Evolutionary conservation across 1,140 invertebrate species (phyloP).

Genomic region (Eufriesea mexicana): DNA sequence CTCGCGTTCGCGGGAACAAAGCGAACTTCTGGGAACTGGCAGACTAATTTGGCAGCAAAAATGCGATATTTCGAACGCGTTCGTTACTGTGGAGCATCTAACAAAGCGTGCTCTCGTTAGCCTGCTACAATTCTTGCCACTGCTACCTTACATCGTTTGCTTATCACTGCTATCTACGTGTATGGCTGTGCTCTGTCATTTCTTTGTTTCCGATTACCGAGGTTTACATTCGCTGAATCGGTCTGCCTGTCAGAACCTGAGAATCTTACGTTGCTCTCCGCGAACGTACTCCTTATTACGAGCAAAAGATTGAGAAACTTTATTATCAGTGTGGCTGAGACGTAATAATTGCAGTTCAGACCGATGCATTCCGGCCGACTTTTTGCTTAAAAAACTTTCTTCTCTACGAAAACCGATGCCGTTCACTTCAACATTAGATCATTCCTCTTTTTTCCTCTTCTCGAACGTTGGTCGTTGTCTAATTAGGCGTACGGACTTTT

Average conservation of each 20-base stretch:
- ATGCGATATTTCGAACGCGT: background rate
- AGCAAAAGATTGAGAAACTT: background rate
- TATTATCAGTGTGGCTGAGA: background rate
- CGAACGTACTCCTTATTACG: background rate
- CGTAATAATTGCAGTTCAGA: background rate
- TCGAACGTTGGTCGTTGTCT: background rate
- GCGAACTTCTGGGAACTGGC: background rate
- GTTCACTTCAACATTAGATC: background rate
- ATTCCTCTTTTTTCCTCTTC: background rate
- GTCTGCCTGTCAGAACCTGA: background rate
- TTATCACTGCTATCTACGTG: too few species aligned
- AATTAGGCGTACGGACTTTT: background rate
- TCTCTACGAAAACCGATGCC: background rate
- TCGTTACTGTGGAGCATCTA: too few species aligned
- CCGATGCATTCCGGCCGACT: too few species aligned
- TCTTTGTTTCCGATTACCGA: background rate
- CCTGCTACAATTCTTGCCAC: too few species aligned
- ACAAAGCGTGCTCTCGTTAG: background rate
- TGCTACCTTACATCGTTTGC: too few species aligned
- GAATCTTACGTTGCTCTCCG: background rate
- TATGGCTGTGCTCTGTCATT: too few species aligned
- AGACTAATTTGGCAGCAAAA: background rate
- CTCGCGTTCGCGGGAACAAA: conserved; percentile 6
- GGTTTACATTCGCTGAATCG: background rate
- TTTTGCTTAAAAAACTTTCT: background rate